Percentiles rank a stretch among this genome's conserved stretches.
Evolutionary conservation across 1,140 invertebrate genomes (phyloP).

Genomic region (Calliphora vicina): DNA sequence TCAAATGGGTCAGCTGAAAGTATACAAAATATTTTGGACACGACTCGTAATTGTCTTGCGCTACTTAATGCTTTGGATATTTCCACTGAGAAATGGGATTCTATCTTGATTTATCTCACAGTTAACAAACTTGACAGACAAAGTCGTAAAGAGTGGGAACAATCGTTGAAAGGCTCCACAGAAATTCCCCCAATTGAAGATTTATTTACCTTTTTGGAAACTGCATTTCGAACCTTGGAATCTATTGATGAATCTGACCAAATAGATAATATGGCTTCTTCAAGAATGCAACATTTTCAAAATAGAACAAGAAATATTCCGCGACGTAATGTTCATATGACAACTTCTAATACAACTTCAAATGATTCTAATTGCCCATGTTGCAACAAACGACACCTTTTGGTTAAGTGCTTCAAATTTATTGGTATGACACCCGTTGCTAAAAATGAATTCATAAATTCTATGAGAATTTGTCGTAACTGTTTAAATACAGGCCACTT

Average conservation of each 20-base stretch:
- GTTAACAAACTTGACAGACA: too few species aligned
- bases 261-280: not conserved
- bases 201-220: too few species aligned
- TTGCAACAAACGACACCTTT: not conserved
- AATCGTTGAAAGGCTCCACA: too few species aligned
- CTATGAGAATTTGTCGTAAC: not conserved
- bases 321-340: not conserved
- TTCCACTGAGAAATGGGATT: too few species aligned
- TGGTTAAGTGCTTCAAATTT: not conserved
- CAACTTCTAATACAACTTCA: not conserved
- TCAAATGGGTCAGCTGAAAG: too few species aligned
- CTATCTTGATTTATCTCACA: too few species aligned
- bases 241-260: not conserved
- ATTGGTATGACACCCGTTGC: not conserved
- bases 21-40: too few species aligned
- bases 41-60: too few species aligned
- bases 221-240: too few species aligned
- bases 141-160: too few species aligned
- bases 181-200: too few species aligned
- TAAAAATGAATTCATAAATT: not conserved
- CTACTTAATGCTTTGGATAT: too few species aligned
- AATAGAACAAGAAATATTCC: not conserved
- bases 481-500: not conserved
- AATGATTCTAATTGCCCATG: not conserved
- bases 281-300: not conserved